Base-by-base conservation (phyloP, 2,113 vertebrate species). In the Pelecanus crispus region DNA sequence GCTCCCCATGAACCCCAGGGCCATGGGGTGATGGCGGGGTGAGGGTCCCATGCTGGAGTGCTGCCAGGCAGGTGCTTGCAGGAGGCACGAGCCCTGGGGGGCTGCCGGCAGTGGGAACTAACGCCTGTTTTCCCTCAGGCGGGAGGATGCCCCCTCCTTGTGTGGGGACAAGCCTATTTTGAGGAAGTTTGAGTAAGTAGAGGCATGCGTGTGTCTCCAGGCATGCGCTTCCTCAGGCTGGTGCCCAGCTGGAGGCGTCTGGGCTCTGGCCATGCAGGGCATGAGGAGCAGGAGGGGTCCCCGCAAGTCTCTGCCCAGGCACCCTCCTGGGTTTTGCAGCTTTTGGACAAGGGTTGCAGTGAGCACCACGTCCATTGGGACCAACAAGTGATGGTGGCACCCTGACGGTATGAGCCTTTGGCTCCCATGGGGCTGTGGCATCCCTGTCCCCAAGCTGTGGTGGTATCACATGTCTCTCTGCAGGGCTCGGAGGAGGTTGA, bases 151-250 rank as follows among this genome's bases (percentile, higher is more conserved):
- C 89, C 98, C 96, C 98, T 95, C 96, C 86, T 97, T 98, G 89
- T 98, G 91, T 95, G 98, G 95, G 97, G 97, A 99, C 98, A 99
- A 98, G 87, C 98, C 99, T 34, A 97, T 99, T 98, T 98, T 99
- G 96, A 99, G 96, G 98, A 99, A 85, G 96, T 99, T 99, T 97
- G 95, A 98, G 99, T 99, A 99, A 99, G 99, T 99, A 99, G 95
- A 90, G 97, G 96, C 86, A 95, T 91, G 94, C 10, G 84, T 88
- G 94, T 95, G 94, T 93, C 91, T 86, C 90, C 73, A 93, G 95
- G 85, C 59, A 11, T 92, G 90, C 9, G 8, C 91, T 94, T 95
- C 75, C 85, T 94, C 11, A 1, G 72, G 66, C 61, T 1, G 0
- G 72, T 4, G 14, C 75, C 67, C 0, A 0, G 55, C 81, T 7